Evolutionary conservation across 2,113 vertebrate species (phyloP).

Genomic region (Sminthopsis crassicaudata): DNA sequence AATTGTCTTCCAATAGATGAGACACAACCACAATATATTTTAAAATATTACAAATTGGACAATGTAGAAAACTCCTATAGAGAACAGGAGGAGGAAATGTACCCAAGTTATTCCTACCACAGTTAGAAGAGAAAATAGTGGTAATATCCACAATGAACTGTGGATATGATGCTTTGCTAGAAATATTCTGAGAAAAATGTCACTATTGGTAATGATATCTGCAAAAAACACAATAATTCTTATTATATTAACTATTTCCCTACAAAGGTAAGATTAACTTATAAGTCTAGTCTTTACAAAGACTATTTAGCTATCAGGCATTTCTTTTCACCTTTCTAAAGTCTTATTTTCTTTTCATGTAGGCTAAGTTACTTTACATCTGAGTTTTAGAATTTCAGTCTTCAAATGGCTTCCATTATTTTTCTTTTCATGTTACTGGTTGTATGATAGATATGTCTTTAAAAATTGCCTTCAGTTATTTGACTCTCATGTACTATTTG

Average conservation of each 20-base stretch:
- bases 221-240: neutral
- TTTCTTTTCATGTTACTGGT: neutral
- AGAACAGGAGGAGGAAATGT: neutral
- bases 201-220: neutral
- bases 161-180: neutral
- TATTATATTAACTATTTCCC: accelerated
- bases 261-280: too few relatives aligned
- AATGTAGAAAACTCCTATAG: neutral
- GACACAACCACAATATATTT: neutral
- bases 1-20: neutral
- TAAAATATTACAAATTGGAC: neutral
- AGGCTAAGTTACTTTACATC: neutral
- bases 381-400: neutral
- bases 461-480: neutral
- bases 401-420: accelerated
- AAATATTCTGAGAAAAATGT: neutral
- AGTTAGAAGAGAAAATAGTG: neutral
- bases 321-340: neutral
- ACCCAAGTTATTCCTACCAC: accelerated
- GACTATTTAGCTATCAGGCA: neutral
- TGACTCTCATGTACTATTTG: neutral
- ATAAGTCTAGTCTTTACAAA: too few relatives aligned
- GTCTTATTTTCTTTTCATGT: neutral
- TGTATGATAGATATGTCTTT: neutral
- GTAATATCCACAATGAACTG: accelerated